Evolutionary conservation across 2,888 invertebrate species (phyloP).

Genomic region (Erebia ligea): DNA sequence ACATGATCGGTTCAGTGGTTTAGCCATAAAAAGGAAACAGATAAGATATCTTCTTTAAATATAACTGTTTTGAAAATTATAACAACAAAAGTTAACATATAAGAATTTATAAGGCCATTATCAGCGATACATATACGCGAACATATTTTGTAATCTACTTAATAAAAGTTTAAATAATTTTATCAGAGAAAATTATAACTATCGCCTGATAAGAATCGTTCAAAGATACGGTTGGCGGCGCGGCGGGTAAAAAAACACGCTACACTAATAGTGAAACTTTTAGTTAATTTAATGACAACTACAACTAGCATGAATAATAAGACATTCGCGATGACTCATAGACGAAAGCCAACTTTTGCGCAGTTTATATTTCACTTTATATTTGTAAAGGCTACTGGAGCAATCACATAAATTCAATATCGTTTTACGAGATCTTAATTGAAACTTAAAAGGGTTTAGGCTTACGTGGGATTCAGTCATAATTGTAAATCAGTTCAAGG

Average conservation of each 20-base stretch:
- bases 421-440: slow-evolving; percentile 1
- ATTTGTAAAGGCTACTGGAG: background rate
- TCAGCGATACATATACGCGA: background rate
- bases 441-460: background rate
- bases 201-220: slow-evolving; percentile 31
- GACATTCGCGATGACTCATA: slow-evolving; percentile 39
- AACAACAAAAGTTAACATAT: background rate
- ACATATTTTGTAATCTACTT: background rate
- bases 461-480: background rate
- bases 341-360: slow-evolving; percentile 23
- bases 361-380: slow-evolving; percentile 24
- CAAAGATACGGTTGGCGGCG: slow-evolving; percentile 35
- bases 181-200: slow-evolving; percentile 16
- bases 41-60: too few species aligned
- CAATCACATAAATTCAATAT: slow-evolving; percentile 14
- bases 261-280: slow-evolving; percentile 31
- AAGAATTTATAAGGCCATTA: background rate
- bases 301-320: slow-evolving; percentile 32
- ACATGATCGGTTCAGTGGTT: too few species aligned
- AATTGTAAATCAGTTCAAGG: background rate
- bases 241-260: slow-evolving; percentile 36
- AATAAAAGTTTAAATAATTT: slow-evolving; percentile 1
- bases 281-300: slow-evolving; percentile 24
- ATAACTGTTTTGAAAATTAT: background rate
- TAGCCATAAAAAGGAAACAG: too few species aligned